These are phyloP conservation scores for Petrocephalus zakoni DNA, from an alignment of 2,113 vertebrate species.

Conservation along the genomic window DNA sequence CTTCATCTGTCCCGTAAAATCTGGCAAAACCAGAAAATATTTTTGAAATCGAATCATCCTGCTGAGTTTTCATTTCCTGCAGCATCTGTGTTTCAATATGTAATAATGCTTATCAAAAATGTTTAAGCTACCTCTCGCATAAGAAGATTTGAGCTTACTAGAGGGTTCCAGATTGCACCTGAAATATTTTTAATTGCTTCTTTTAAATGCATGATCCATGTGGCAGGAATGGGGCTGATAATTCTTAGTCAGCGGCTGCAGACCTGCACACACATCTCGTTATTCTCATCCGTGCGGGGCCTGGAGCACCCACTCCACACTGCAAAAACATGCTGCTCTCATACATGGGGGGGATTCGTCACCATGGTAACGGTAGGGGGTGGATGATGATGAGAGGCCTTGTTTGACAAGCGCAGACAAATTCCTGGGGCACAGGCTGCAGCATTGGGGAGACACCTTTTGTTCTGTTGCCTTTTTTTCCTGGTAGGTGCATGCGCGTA, in stretches of 20 bases:
- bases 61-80: neutral
- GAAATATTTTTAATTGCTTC: neutral
- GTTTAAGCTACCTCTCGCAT: neutral
- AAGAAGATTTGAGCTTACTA: neutral
- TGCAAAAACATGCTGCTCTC: conserved; percentile 13
- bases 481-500: neutral
- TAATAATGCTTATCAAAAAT: neutral
- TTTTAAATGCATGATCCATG: neutral
- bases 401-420: conserved; percentile 2
- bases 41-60: neutral
- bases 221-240: neutral
- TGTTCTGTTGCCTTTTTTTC: neutral
- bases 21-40: neutral
- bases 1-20: neutral
- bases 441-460: neutral
- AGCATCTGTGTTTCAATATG: neutral
- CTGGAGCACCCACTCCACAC: neutral
- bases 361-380: conserved; percentile 10
- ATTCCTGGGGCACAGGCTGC: neutral
- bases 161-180: neutral
- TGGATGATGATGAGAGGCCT: neutral
- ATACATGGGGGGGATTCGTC: neutral
- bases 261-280: neutral
- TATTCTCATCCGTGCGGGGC: neutral
- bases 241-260: neutral